Conservation (phyloP, 2,113 vertebrate genomes). For the Larimichthys polyactis region DNA sequence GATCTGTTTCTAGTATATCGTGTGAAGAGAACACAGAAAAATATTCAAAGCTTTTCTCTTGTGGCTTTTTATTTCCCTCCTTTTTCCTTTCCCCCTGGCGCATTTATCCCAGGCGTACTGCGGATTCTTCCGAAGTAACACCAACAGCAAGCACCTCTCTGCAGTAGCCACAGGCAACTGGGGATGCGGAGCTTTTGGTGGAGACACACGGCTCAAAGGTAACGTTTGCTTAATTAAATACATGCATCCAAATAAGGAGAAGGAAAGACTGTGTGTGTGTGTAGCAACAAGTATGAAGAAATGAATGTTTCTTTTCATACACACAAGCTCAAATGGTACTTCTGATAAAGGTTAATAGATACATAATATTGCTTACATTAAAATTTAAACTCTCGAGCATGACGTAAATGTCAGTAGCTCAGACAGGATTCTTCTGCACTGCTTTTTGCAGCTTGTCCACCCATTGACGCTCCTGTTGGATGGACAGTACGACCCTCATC, state of each 20-base stretch:
- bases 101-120: conserved; percentile 91
- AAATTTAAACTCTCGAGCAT: not conserved
- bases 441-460: not conserved
- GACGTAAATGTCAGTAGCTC: conserved; percentile 9
- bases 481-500: not conserved
- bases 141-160: conserved; percentile 88
- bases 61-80: not conserved
- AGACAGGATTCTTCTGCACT: not conserved
- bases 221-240: conserved; percentile 39
- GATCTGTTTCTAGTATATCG: not conserved
- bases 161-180: conserved; percentile 88
- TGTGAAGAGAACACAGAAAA: conserved; percentile 13
- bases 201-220: conserved; percentile 86
- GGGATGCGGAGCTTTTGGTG: conserved; percentile 83
- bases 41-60: not conserved
- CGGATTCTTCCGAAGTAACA: conserved; percentile 88
- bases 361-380: not conserved
- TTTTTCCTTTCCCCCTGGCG: not conserved
- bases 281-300: not conserved
- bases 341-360: not conserved
- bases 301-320: not conserved
- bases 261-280: not conserved
- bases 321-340: not conserved
- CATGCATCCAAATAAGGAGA: not conserved
- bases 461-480: not conserved